Conservation (phyloP, 2,888 invertebrate species). For the Scrobipalpa atriplicella region DNA sequence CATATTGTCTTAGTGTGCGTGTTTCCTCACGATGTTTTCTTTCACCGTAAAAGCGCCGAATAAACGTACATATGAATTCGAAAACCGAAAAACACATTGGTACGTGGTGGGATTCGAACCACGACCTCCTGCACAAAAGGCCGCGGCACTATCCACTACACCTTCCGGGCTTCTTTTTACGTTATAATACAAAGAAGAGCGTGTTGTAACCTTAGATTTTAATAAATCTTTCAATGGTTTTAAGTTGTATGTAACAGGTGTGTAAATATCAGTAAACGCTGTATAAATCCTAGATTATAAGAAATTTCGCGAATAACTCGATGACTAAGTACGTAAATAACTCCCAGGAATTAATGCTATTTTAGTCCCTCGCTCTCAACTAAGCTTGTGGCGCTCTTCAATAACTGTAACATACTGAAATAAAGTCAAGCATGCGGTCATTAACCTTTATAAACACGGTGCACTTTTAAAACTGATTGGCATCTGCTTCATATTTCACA, state of each 20-base stretch:
- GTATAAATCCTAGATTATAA: too few relatives aligned
- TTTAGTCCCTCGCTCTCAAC: background rate
- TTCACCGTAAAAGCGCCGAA: too few relatives aligned
- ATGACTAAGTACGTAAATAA: background rate
- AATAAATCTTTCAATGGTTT: background rate
- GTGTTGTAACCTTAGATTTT: too few relatives aligned
- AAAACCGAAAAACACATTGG: too few relatives aligned
- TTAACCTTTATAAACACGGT: background rate
- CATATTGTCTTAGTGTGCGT: too few relatives aligned
- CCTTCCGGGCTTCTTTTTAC: too few relatives aligned
- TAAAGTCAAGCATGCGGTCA: slow-evolving; percentile 9
- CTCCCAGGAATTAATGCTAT: background rate
- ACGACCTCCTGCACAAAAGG: too few relatives aligned
- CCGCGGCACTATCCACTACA: too few relatives aligned
- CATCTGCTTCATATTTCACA: background rate
- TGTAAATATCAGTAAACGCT: background rate
- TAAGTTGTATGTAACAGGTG: background rate
- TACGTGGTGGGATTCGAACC: too few relatives aligned
- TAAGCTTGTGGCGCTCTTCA: background rate
- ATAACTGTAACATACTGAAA: slow-evolving; percentile 7
- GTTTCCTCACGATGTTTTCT: too few relatives aligned
- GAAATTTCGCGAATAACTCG: background rate
- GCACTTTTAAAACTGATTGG: background rate
- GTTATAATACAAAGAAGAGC: too few relatives aligned
- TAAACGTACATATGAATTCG: too few relatives aligned